phyloP scores from a whole-genome alignment of 2,113 vertebrate genomes.

The Gnathonemus longibarbis region DNA sequence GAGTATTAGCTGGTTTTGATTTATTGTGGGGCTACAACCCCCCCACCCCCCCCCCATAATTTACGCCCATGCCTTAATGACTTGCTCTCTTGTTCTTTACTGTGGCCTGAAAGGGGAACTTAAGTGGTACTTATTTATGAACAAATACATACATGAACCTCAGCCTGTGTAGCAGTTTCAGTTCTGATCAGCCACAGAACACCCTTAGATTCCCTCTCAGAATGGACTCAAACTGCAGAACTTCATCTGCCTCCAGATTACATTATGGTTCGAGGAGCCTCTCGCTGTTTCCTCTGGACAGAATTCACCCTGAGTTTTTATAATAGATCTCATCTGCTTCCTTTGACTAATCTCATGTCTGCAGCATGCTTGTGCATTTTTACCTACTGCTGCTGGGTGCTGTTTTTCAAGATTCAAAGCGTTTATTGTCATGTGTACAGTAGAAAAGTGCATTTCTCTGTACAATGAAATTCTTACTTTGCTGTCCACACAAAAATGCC shows the following conservation, averaged over 20 bases:
- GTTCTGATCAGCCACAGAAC: neutral
- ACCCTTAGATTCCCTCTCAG: neutral
- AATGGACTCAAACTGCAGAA: neutral
- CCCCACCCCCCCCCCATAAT: no score
- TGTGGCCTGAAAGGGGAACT: neutral
- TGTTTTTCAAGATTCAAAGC: neutral
- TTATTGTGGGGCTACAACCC: no score
- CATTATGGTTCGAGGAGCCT: neutral
- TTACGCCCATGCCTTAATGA: neutral
- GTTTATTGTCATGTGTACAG: no score
- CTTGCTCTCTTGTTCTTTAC: neutral
- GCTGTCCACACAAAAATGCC: no score
- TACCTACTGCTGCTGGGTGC: neutral
- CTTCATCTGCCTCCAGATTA: neutral
- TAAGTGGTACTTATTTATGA: neutral
- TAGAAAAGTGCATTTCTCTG: no score
- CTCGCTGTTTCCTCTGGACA: neutral
- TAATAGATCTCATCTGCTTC: neutral
- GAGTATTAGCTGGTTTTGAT: no score
- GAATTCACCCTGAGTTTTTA: neutral
- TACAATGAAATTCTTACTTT: no score
- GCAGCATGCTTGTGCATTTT: neutral
- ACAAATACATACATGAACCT: neutral
- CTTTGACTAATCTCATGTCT: neutral
- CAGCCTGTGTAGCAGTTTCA: neutral